Base-by-base conservation (phyloP, 2,113 vertebrate species). In the Trogon melanurus region DNA sequence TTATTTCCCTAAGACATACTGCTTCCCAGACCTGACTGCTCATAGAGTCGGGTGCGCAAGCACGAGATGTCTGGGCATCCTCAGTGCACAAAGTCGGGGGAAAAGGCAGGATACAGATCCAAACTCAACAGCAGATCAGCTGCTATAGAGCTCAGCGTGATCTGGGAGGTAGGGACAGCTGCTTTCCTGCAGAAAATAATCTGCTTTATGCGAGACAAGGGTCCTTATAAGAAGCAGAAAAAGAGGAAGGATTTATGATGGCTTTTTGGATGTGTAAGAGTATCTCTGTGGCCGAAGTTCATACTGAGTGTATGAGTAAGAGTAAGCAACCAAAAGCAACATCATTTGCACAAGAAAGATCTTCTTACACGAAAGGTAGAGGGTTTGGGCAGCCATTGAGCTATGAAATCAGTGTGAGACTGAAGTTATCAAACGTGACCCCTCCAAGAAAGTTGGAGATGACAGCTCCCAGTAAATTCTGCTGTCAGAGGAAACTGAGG, bases 171-270 rank as follows among this genome's bases (percentile, higher is more conserved):
- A 61, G 54, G 19, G n/a, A 61, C 50, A 61, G 14, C 41, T 88
- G 80, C 64, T 62, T 89, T 89, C 45, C 78, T 64, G 58, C 30
- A 84, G 86, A 74, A 27, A 66, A 32, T 95, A 80, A 66, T 89
- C 56, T 87, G 21, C 51, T 87, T 84, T 84, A 81, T 74, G 69
- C 34, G 30, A 92, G 67, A 65, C 10, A 76, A 64, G 44, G 64
- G 53, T 57, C 50, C 29, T 78, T 86, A 62, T 10, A 17, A 91
- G 64, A 70, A 80, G 25, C 13, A 54, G 51, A 32, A 81, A 89
- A 93, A 87, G 51, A 91, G 21, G 36, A 74, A 94, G 30, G 30
- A 94, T 96, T 95, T 92, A 58, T 94, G 47, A 62, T 51, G 86
- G 11, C 17, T 89, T 89, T 83, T 88, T 1, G 0, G 50, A 70